A percentile compares a stretch with the other conserved stretches of the same genome.
Evolutionary conservation across 2,888 invertebrate species (phyloP).

Genomic region (Mesodorylaimus sp.): DNA sequence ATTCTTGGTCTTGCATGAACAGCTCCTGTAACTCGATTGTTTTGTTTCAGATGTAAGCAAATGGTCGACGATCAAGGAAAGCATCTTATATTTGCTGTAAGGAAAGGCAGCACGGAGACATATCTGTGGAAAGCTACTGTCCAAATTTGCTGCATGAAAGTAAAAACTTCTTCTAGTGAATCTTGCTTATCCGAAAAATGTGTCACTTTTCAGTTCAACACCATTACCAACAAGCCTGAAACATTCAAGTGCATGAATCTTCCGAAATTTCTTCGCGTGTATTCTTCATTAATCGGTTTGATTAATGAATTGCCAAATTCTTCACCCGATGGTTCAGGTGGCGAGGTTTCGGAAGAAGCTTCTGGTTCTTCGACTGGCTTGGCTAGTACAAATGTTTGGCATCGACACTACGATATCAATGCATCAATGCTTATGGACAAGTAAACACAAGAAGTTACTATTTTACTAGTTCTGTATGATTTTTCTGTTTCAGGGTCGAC

Average conservation of each 20-base stretch:
- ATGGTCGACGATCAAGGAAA: no score
- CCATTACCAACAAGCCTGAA: conserved; percentile 39
- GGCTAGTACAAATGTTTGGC: no score
- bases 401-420: no score
- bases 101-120: conserved; percentile 45
- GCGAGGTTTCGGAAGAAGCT: no score
- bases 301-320: conserved; percentile 3
- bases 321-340: neutral
- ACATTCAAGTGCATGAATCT: conserved; percentile 44
- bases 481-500: no score
- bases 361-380: no score
- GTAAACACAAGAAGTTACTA: no score
- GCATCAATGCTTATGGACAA: neutral
- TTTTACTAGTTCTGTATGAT: no score
- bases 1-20: no score
- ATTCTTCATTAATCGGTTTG: conserved; percentile 15
- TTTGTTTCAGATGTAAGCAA: no score
- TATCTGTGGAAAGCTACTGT: conserved; percentile 51
- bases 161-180: neutral
- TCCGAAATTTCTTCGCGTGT: conserved; percentile 46
- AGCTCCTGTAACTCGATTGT: no score
- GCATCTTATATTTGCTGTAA: conserved; percentile 48
- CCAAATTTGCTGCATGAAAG: conserved; percentile 36
- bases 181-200: neutral
- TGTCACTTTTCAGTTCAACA: conserved; percentile 32